A percentile compares a stretch with the other conserved stretches of the same genome.
These are phyloP conservation scores for Rhabdomys dilectus DNA, from an alignment of 2,113 vertebrate genomes.

Conservation along the genomic window DNA sequence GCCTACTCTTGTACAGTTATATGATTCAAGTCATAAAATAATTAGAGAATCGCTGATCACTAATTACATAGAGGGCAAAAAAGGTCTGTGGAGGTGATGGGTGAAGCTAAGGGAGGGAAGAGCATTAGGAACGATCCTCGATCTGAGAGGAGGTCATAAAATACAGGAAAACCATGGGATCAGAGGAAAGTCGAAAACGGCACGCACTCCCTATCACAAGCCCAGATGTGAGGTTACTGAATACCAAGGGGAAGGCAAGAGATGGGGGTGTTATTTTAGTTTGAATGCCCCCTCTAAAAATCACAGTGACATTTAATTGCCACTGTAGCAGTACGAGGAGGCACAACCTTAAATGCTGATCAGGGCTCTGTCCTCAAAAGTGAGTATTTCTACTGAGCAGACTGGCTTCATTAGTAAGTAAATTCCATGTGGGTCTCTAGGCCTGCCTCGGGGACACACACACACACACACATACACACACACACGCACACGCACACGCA, in stretches of 20 bases:
- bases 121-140: neutral
- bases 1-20: neutral
- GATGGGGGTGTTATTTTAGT: neutral
- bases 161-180: neutral
- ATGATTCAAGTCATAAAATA: neutral
- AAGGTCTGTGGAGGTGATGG: neutral
- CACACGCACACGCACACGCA: too few relatives aligned
- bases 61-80: neutral
- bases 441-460: fast-evolving
- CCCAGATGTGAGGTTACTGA: neutral
- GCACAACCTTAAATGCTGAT: neutral
- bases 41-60: neutral
- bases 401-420: neutral
- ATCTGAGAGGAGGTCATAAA: neutral
- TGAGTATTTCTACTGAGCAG: neutral
- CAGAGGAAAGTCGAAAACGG: neutral
- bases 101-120: neutral
- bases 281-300: neutral
- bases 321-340: neutral
- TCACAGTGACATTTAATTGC: neutral
- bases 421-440: neutral
- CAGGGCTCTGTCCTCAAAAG: neutral
- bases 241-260: neutral
- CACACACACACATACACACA: too few relatives aligned
- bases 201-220: neutral